phyloP scores from a whole-genome alignment of 2,113 vertebrate species.

The Clarias magur region DNA sequence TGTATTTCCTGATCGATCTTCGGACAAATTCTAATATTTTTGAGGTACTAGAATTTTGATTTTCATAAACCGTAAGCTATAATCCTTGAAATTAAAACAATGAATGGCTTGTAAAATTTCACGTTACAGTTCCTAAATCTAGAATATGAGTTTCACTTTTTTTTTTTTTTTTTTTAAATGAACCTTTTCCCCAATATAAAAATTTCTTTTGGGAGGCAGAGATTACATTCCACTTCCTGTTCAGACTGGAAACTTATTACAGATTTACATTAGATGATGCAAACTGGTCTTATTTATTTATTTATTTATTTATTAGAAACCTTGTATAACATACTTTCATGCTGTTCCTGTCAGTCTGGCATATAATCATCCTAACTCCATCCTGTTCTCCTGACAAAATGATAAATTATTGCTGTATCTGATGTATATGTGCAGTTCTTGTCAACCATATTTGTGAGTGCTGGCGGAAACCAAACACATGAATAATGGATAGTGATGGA shows the following conservation, averaged over 20 bases:
- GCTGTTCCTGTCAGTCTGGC: constrained; percentile 13
- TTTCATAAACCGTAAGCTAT: no score
- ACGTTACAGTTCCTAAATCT: no score
- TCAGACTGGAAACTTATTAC: constrained; percentile 3
- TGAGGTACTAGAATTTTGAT: no score
- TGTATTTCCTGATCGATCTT: no score
- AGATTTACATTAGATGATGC: background rate
- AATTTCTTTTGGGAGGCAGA: background rate
- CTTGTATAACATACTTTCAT: constrained; percentile 23
- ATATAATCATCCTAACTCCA: constrained; percentile 31
- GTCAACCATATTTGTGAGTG: constrained; percentile 33
- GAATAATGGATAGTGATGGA: constrained; percentile 38
- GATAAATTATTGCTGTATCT: constrained; percentile 42
- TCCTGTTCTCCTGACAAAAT: constrained; percentile 3
- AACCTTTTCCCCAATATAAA: no score
- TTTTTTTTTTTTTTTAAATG: no score
- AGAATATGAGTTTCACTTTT: no score
- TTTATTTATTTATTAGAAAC: constrained; percentile 5
- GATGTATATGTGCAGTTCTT: constrained; percentile 24
- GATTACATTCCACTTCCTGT: background rate
- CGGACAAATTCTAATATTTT: no score
- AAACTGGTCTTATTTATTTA: background rate
- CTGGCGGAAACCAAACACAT: constrained; percentile 26
- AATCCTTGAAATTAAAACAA: no score
- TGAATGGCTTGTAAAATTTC: no score